Evolutionary conservation across 2,797 vertebrate genomes (phyloP), one percentile per base, ranked within the genome.

Genomic region (Pseudochromis fuscus): DNA sequence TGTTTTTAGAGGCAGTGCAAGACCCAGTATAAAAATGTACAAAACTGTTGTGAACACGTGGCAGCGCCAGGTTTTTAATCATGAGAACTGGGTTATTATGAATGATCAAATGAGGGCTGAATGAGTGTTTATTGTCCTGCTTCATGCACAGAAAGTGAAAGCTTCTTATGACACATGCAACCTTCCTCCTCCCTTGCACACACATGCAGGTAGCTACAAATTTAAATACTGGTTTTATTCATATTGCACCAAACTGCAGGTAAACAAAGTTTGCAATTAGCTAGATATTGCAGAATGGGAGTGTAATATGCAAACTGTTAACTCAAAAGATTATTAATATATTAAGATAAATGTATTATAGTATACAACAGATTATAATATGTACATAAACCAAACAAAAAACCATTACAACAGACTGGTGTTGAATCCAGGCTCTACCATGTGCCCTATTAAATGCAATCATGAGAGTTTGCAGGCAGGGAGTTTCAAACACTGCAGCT

Each of bases 401-500:
- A n/a, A n/a, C n/a, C n/a, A n/a, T n/a, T n/a, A n/a, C n/a, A n/a
- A n/a, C n/a, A n/a, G n/a, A n/a, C n/a, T n/a, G n/a, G 35, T 15
- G 16, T 16, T 37, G 12, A 37, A 37, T 37, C 13, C 35, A 4
- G 35, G 35, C 13, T 37, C 16, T 15, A 35, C 19, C 15, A 3
- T 46, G 31, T 21, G 27, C 6, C 12, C 30, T 16, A 46, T 40
- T 56, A 67, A 25, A 42, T 23, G 24, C 16, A 7, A 56, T 33
- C 28, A 52, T 59, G 4, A 63, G 23, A 46, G 31, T 50, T 49
- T 60, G 63, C 77, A 75, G 40, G 21, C 37, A 19, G 64, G 16
- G 55, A 31, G 16, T 7, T 60, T 30, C 31, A 65, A 68, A 53
- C 10, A 53, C 31, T 15, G 13, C 42, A 53, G 59, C 45, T 40